Percentiles rank a stretch among this genome's conserved stretches.
Conservation (phyloP, 2,797 vertebrate species). For the Perdix hodgsoniae region DNA sequence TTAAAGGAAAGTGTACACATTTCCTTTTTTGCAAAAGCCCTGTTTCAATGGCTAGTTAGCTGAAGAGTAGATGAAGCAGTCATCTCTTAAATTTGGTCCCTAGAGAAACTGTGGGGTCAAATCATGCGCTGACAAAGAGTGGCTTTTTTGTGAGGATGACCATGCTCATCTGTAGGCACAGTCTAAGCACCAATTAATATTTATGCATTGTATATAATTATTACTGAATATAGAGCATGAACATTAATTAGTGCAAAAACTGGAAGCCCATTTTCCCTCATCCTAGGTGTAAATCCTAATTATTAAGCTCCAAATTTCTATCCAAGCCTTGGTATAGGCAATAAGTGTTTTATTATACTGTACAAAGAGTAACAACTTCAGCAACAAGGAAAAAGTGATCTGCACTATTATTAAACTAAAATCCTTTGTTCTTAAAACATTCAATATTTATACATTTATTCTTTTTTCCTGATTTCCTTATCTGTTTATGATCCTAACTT, state of each 20-base stretch:
- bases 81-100: background rate
- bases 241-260: background rate
- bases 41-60: background rate
- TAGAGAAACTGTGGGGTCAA: background rate
- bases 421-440: background rate
- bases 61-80: background rate
- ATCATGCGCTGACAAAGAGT: background rate
- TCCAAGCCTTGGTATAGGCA: background rate
- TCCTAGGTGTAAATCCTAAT: background rate
- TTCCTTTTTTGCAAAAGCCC: background rate
- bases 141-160: background rate
- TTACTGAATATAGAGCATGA: background rate
- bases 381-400: background rate
- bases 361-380: background rate
- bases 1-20: background rate
- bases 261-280: background rate
- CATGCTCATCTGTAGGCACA: background rate
- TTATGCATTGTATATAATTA: constrained; percentile 8
- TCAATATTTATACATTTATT: background rate
- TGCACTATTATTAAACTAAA: background rate
- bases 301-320: constrained; percentile 1
- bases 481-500: background rate
- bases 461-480: background rate
- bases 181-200: background rate
- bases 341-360: background rate